Conservation (phyloP, 2,113 vertebrate species). For the Elgaria multicarinata region DNA sequence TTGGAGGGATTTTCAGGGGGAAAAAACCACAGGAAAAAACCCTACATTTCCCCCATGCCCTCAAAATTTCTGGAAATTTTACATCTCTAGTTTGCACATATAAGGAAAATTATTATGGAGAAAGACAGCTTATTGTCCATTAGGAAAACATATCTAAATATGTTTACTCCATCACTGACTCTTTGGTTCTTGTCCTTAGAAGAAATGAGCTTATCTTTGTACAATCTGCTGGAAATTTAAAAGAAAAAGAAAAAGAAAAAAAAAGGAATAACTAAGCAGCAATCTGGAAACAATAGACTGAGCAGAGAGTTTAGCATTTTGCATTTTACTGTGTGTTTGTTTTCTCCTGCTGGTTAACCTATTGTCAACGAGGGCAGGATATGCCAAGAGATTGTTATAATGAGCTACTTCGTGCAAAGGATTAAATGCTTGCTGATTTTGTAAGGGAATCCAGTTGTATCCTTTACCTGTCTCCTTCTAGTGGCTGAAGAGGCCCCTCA, state of each 20-base stretch:
- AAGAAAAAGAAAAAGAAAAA: neutral
- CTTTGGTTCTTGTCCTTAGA: neutral
- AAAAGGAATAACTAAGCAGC: neutral
- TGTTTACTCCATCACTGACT: neutral
- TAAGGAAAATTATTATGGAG: neutral
- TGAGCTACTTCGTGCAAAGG: constrained; percentile 7
- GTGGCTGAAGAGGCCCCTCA: neutral
- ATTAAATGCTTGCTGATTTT: constrained; percentile 14
- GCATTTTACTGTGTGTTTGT: constrained; percentile 7
- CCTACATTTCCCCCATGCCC: too few relatives aligned
- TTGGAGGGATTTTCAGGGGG: too few relatives aligned
- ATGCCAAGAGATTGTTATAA: constrained; percentile 23
- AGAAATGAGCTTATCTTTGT: neutral
- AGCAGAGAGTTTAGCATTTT: constrained; percentile 4
- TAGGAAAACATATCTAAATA: neutral
- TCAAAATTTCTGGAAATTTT: too few relatives aligned
- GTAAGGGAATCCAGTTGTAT: neutral
- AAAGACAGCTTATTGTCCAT: neutral
- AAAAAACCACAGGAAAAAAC: too few relatives aligned
- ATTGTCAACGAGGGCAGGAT: constrained; percentile 23
- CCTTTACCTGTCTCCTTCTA: neutral
- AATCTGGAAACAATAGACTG: constrained; percentile 16
- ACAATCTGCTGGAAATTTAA: neutral
- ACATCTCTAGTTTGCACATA: too few relatives aligned
- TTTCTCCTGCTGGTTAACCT: constrained; percentile 31